These are phyloP conservation scores for Aphis craccivora DNA, from an alignment of 1,140 invertebrate species.

Conservation along the genomic window DNA sequence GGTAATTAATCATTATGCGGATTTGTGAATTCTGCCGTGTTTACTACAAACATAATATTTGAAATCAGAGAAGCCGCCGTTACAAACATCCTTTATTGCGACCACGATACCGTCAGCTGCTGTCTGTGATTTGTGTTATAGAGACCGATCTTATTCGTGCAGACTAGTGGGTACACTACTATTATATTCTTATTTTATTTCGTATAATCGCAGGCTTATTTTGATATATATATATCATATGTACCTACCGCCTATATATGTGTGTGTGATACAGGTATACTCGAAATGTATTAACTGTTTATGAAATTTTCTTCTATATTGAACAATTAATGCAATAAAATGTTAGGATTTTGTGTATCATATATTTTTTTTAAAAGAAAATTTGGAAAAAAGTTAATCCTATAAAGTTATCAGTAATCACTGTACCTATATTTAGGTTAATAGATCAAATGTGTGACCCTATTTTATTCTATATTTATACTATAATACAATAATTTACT, in stretches of 20 bases:
- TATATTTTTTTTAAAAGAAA: no score
- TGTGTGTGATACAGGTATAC: no score
- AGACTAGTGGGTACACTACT: background rate
- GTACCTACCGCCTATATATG: no score
- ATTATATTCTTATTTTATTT: background rate
- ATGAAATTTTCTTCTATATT: background rate
- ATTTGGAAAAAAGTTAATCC: no score
- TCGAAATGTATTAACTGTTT: background rate
- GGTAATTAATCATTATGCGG: slow-evolving; percentile 42
- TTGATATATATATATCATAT: no score
- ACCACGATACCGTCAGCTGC: background rate
- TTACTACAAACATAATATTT: slow-evolving; percentile 50
- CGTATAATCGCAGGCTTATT: background rate
- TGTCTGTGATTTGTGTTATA: background rate
- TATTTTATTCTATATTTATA: no score
- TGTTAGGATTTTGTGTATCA: background rate
- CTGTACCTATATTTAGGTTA: no score
- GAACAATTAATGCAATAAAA: background rate
- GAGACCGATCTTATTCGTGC: no score
- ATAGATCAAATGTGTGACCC: no score
- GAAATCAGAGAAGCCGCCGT: slow-evolving; percentile 53
- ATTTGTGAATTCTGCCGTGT: slow-evolving; percentile 52
- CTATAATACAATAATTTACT: no score
- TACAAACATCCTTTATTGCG: background rate
- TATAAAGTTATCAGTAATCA: no score